Evolutionary conservation across 2,888 invertebrate genomes (phyloP), one percentile per base, ranked within the genome.

Genomic region (Cyrtodaria siliqua): DNA sequence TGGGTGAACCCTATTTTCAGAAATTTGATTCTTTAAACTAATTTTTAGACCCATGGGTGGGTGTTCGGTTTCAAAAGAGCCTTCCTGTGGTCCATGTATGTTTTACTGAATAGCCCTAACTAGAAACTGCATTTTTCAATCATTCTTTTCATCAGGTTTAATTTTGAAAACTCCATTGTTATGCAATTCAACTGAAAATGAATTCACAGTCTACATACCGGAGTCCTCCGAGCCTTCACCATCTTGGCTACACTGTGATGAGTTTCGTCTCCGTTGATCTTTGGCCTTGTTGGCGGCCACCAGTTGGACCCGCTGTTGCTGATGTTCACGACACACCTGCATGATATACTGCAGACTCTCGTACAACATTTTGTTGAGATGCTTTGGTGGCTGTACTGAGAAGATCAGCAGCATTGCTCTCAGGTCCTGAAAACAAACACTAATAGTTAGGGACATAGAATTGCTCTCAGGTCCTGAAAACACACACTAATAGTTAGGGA

Each of bases 371-470:
- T 79, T 82, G 66, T 88, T 89, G 59, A 89, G 74, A 42, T 87
- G 84, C 56, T 88, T 87, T 1, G 90, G 90, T 14, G 86, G 88
- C 66, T 90, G 91, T 6, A 91, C 92, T 9, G 91, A 89, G 73
- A 91, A 90, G 57, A 92, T 90, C 70, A 92, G 82, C 68, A 90
- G 78, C 87, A 92, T 85, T 16, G 92, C 91, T 40, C 92, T 77
- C 23, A 92, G 73, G 69, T 92, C 92, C 92, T 92, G 79, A n/a
- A 33, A n/a, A n/a, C n/a, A n/a, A n/a, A n/a, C n/a, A n/a, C n/a
- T n/a, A n/a, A n/a, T n/a, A n/a, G n/a, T n/a, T n/a, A n/a, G n/a
- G n/a, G n/a, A n/a, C n/a, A n/a, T n/a, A 90, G 78, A 87, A 92
- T 85, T 16, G 92, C 91, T 40, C 92, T 77, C 23, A 92, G 73